Base-by-base conservation (phyloP, 2,113 vertebrate species). In the Romanogobio albipinnatus region DNA sequence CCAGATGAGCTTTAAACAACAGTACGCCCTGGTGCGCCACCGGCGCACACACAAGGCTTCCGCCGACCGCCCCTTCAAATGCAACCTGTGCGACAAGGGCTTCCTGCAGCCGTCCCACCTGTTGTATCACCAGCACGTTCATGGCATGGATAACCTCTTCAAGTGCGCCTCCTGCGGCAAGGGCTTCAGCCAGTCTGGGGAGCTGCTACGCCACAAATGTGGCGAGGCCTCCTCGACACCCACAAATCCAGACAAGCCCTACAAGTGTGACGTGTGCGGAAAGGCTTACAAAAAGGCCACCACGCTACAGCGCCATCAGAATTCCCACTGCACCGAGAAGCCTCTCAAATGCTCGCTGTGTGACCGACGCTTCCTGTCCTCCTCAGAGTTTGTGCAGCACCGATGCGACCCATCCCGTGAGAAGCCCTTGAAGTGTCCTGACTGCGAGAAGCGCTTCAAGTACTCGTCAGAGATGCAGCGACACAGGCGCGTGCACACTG, bases 1-100 rank as follows among this genome's bases (percentile, higher is more conserved):
- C 89, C 97, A 98, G 92, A 99, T 98, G 98, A 98, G 98, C 92
- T 99, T 99, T 93, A 99, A 97, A 92, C 98, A 99, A 93, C 98
- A 98, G 91, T 99, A 98, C 0, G 97, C 97, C 0, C 95, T 99
- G 2, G 96, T 98, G 92, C 96, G 98, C 33, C 98, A 99, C 82
- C 93, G 97, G 39, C 97, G 97, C 91, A 98, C 96, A 0, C 98
- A 99, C 93, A 98, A 98, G 84, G 92, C 95, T 0, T 91, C 96
- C 84, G 91, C 95, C 82, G 91, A 96, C 90, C 92, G 91, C 11
- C 91, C 94, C 3, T 98, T 98, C 93, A 98, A 98, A 90, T 99
- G 98, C 88, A 97, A 96, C 85, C 93, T 99, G 24, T 99, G 98
- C 0, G 98, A 99, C 94, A 99, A 99, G 91, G 97, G 97, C 91